A percentile compares a stretch with the other conserved stretches of the same genome.
Evolutionary conservation across 2,797 vertebrate species (phyloP).

Genomic region (Sparidentex hasta): DNA sequence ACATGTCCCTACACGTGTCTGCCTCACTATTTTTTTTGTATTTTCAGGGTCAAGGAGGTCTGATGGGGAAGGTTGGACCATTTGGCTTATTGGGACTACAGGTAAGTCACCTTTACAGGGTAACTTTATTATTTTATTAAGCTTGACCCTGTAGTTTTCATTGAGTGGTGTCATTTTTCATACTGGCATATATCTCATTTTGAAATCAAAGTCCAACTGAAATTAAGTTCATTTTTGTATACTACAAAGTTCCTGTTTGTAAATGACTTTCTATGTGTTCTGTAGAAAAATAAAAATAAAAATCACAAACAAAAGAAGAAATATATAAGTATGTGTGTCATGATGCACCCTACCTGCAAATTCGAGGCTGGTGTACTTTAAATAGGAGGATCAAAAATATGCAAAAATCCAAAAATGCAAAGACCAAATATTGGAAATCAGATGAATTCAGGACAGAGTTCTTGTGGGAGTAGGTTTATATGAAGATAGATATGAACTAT

Average conservation of each 20-base stretch:
- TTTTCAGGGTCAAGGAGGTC: constrained; percentile 75
- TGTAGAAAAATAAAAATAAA: no score
- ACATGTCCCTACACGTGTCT: no score
- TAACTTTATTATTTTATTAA: neutral
- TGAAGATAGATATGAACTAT: no score
- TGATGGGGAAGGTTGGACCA: constrained; percentile 74
- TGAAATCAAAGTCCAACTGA: neutral
- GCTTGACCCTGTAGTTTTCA: neutral
- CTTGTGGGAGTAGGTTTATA: no score
- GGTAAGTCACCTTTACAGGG: constrained; percentile 46
- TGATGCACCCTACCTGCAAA: no score
- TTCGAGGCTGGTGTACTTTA: no score
- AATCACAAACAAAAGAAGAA: neutral
- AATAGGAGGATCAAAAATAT: no score
- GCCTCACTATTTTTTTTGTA: neutral
- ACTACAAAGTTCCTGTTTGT: neutral
- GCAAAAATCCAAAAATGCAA: no score
- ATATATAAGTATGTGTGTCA: neutral
- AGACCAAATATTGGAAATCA: no score
- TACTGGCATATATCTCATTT: neutral
- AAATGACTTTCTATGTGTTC: neutral
- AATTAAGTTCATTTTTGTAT: neutral
- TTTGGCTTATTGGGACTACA: constrained; percentile 74
- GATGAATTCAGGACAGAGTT: no score
- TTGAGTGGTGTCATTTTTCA: neutral